Percentiles rank a stretch among this genome's conserved stretches.
Conservation (phyloP, 2,113 vertebrate genomes). For the Cygnus buccinator region DNA sequence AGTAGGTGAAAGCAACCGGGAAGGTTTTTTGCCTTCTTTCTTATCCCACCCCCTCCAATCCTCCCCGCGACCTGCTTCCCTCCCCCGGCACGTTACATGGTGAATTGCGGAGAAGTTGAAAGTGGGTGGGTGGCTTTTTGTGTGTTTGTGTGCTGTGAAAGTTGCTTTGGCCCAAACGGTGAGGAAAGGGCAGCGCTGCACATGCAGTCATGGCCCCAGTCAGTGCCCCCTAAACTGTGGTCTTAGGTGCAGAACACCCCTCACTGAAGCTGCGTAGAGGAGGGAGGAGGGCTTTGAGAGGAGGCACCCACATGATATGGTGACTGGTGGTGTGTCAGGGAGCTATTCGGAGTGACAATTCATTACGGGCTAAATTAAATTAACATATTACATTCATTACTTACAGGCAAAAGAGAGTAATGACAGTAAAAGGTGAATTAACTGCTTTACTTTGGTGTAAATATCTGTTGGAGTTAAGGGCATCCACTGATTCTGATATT, state of each 20-base stretch:
- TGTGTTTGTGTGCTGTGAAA: neutral
- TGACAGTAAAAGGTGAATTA: neutral
- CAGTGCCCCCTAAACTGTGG: neutral
- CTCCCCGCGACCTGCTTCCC: neutral
- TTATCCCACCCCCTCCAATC: neutral
- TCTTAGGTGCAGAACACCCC: neutral
- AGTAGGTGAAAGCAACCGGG: conserved; percentile 8
- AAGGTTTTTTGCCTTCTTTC: neutral
- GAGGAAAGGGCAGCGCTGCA: neutral
- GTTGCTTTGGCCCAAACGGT: neutral
- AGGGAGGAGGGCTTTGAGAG: neutral
- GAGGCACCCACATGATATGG: neutral
- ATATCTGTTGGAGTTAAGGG: neutral
- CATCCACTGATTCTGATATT: neutral
- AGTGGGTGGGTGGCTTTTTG: neutral
- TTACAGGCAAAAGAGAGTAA: neutral
- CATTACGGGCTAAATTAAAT: neutral
- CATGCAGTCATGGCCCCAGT: rapidly evolving
- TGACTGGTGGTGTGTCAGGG: neutral
- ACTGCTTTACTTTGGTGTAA: neutral
- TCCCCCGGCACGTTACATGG: neutral
- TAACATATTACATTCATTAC: neutral
- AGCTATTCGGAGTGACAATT: neutral
- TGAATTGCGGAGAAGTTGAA: neutral
- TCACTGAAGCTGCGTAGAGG: neutral